Base-by-base conservation (phyloP, 2,797 vertebrate species). In the Adrianichthys oophorus region DNA sequence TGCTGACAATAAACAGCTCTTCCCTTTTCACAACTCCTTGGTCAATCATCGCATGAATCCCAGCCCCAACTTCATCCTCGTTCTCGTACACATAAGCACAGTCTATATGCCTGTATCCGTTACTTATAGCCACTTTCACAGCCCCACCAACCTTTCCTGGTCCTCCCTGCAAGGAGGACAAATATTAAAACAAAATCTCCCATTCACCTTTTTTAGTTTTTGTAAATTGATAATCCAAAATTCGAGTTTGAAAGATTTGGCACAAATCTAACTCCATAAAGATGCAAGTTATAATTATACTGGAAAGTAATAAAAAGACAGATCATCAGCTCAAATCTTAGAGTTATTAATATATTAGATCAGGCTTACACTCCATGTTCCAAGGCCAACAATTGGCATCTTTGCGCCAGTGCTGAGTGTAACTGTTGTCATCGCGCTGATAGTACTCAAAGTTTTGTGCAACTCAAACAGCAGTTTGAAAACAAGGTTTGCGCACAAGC, bases 1-100 rank as follows among this genome's bases (percentile, higher is more conserved):
- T 95, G 76, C 94, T 96, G 79, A 95, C 90, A 0, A 95, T 15
- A 12, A 97, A 96, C 7, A 97, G 84, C 0, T 97, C 93, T 14
- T 95, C 90, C 40, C 93, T 88, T 72, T 95, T 95, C 43, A 94
- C 92, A 48, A 59, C 48, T 0, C 91, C 89, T 58, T 90, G 80
- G 49, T 91, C 85, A 56, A 95, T 89, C 90, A 93, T 93, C 47
- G 90, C 67, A 7, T 76, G 75, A 48, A 97, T 82, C 1, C 87
- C 94, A 0, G 75, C 76, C 0, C 95, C 95, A 6, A 93, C 79
- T 53, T 95, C 94, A 0, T 29, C 73, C 82, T 97, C 94, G 0
- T 96, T 96, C 62, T 82, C 29, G 68, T 96, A 96, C 7, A 87
- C 64, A 0, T 86, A 90, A 15, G 95, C 95, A 0, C 91, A 87